Evolutionary conservation across 2,113 vertebrate genomes (phyloP), one percentile per base, ranked within the genome.

Genomic region (Plecturocebus donacophilus): DNA sequence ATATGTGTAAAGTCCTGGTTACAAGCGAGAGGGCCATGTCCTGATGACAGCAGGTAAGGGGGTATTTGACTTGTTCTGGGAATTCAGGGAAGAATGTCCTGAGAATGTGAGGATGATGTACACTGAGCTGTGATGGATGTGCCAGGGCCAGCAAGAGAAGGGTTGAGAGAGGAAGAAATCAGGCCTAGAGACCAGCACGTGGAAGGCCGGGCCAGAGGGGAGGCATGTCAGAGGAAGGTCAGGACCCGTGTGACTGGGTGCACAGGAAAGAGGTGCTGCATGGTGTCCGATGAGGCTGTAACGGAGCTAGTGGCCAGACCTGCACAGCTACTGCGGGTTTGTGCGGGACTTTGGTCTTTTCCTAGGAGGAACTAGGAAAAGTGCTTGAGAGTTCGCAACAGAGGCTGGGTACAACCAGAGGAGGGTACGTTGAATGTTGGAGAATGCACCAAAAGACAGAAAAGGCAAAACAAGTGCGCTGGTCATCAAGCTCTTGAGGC

Each of bases 241-340:
- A 45, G 25, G 75, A 16, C 30, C 42, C 30, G n/a, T 5, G 0
- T 23, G 27, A 3, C 3, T 17, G 11, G 8, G 2, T 6, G 4
- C 40, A 9, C 0, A 6, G 6, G 68, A 23, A 13, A 17, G 17
- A 25, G 5, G 8, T 27, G 20, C 1, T 1, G 0, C 20, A 0
- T 1, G 54, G 35, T 6, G 0, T 38, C 38, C 1, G 0, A 19
- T 1, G 20, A 20, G 32, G 45, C 71, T 19, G 25, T 38, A 12
- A 5, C 11, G 5, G 38, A 21, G 21, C 49, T 0, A 32, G 17
- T 1, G 52, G 8, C 9, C 85, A 49, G 32, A 66, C 38, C 40
- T 0, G 6, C 54, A 38, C 0, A 75, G 40, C 19, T 45, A 9
- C 16, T 3, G 0, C 2, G 38, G 20, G 12, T 13, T 17, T 25